A percentile compares a stretch with the other conserved stretches of the same genome.
These are phyloP conservation scores for Mythimna pallens DNA, from an alignment of 2,888 invertebrate genomes.

Conservation along the genomic window DNA sequence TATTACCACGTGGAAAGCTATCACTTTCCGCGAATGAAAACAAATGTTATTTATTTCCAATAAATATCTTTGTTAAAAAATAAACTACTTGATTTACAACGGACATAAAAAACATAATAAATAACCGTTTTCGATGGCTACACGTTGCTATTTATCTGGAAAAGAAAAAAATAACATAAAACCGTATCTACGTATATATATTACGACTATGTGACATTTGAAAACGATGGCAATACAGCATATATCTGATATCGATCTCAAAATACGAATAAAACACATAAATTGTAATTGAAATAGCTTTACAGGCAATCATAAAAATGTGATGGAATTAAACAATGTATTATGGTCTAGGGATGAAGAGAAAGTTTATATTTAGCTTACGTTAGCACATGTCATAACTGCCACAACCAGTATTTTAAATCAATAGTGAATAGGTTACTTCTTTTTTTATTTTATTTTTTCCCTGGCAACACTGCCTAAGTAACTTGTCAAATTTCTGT, in stretches of 20 bases:
- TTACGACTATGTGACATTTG: constrained; percentile 45
- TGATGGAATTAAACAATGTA: constrained; percentile 39
- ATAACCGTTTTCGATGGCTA: constrained; percentile 22
- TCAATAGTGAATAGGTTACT: no score
- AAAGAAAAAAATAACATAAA: constrained; percentile 25
- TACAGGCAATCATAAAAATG: constrained; percentile 45
- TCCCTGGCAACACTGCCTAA: no score
- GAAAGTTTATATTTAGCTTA: constrained; percentile 33
- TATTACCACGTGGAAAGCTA: not conserved
- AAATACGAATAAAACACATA: constrained; percentile 50
- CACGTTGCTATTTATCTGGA: constrained; percentile 19
- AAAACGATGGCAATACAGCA: constrained; percentile 9
- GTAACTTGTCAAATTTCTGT: no score
- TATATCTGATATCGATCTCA: constrained; percentile 52
- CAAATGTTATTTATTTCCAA: not conserved
- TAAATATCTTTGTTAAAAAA: not conserved
- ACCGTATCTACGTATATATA: constrained; percentile 14
- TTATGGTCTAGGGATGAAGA: constrained; percentile 8
- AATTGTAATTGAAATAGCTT: constrained; percentile 44
- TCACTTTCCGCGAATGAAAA: not conserved
- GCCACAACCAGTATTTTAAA: no score
- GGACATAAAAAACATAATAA: constrained; percentile 26
- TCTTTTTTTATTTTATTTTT: no score
- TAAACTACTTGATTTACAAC: constrained; percentile 13
- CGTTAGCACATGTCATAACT: constrained; percentile 2